phyloP scores from a whole-genome alignment of 2,888 invertebrate species.

The Scaptomyza polygonia region DNA sequence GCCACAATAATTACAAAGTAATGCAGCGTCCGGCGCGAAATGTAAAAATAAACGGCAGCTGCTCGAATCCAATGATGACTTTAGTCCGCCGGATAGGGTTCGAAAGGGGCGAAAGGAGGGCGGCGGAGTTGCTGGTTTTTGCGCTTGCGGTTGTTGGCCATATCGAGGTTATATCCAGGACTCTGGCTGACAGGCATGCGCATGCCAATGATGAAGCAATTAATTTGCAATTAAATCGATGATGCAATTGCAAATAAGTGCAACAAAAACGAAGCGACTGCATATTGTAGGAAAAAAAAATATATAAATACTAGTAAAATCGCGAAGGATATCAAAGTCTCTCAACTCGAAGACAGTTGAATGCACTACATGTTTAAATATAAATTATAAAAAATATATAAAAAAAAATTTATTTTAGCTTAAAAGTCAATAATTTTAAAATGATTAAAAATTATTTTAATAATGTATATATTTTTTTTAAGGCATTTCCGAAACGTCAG shows the following conservation, averaged over 20 bases:
- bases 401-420: too few relatives aligned
- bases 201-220: constrained; percentile 81
- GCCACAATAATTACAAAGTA: constrained; percentile 81
- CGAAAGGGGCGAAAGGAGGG: background rate
- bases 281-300: constrained; percentile 46
- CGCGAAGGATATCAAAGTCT: background rate
- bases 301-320: background rate
- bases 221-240: constrained; percentile 83
- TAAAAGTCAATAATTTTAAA: too few relatives aligned
- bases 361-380: background rate
- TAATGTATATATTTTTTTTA: constrained; percentile 23
- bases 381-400: too few relatives aligned
- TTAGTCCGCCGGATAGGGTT: constrained; percentile 13
- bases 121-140: constrained; percentile 12
- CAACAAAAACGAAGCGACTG: constrained; percentile 57
- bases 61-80: constrained; percentile 61
- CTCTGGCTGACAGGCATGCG: constrained; percentile 51
- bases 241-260: constrained; percentile 80
- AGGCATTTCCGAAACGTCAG: constrained; percentile 28
- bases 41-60: constrained; percentile 73
- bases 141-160: constrained; percentile 31
- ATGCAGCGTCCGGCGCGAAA: constrained; percentile 66
- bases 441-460: too few relatives aligned
- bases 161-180: constrained; percentile 57
- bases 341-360: background rate